These are phyloP conservation scores for Pyrrhia umbra DNA, from an alignment of 2,888 invertebrate species.

Conservation along the genomic window DNA sequence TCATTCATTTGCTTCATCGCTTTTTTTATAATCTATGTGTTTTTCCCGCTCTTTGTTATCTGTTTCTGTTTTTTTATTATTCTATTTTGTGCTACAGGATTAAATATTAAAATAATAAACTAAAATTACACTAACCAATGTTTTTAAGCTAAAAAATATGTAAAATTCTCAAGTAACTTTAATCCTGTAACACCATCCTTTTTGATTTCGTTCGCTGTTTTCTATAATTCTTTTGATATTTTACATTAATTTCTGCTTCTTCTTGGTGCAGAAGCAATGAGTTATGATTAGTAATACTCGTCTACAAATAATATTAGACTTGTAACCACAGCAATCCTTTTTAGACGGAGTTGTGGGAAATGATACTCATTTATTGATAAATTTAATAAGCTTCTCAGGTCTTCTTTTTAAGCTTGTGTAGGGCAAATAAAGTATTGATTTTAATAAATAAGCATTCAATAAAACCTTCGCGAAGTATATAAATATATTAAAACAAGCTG, in stretches of 20 bases:
- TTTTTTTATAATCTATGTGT: conserved; percentile 58
- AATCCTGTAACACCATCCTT: conserved; percentile 40
- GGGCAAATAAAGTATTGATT: not conserved
- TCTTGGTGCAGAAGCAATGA: conserved; percentile 88
- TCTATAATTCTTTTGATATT: conserved; percentile 58
- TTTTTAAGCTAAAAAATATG: not conserved
- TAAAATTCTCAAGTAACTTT: too few species aligned
- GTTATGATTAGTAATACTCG: conserved; percentile 54
- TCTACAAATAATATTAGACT: conserved; percentile 52
- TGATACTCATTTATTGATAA: conserved; percentile 35
- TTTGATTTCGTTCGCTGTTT: conserved; percentile 60
- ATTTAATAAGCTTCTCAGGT: conserved; percentile 5
- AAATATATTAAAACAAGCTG: not conserved
- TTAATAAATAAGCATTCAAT: not conserved
- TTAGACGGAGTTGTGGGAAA: conserved; percentile 70
- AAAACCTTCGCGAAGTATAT: not conserved
- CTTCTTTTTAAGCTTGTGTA: not conserved
- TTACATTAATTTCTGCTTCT: conserved; percentile 76
- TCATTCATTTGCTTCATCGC: conserved; percentile 63
- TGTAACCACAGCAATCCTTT: conserved; percentile 89
- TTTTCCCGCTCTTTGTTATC: conserved; percentile 48
- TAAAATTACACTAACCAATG: not conserved
- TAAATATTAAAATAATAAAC: conserved; percentile 11
- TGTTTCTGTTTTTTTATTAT: conserved; percentile 52
- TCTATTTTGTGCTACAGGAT: conserved; percentile 34